Evolutionary conservation across 2,113 vertebrate genomes (phyloP).

Genomic region (Circaetus gallicus): DNA sequence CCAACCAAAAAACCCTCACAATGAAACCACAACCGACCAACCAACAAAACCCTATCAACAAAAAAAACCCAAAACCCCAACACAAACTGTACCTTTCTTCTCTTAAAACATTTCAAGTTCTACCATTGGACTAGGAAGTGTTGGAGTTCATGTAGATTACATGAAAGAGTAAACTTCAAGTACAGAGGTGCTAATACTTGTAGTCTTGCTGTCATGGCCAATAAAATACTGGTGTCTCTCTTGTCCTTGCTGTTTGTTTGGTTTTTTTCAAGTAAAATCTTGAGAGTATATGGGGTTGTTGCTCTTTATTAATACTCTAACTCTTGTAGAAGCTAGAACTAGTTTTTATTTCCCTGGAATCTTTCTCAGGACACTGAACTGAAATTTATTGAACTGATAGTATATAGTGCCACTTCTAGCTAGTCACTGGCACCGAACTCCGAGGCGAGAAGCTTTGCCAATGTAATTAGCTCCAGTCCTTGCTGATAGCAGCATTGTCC

Average conservation of each 20-base stretch:
- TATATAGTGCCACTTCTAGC: neutral
- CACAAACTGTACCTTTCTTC: neutral
- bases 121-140: neutral
- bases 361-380: neutral
- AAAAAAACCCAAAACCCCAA: accelerated
- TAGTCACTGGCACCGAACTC: neutral
- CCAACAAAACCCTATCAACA: too few species aligned
- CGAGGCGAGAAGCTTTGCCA: accelerated
- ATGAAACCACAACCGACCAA: neutral
- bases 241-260: neutral
- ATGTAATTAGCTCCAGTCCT: neutral
- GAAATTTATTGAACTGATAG: neutral
- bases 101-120: neutral
- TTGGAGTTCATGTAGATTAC: neutral
- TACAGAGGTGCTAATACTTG: neutral
- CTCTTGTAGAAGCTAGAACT: neutral
- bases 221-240: neutral
- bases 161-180: neutral
- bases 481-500: neutral
- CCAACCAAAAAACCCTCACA: neutral
- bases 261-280: neutral
- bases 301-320: neutral
- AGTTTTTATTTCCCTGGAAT: neutral
- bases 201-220: neutral
- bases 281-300: neutral